phyloP scores from a whole-genome alignment of 2,113 vertebrate genomes.

The Myotis davidii region DNA sequence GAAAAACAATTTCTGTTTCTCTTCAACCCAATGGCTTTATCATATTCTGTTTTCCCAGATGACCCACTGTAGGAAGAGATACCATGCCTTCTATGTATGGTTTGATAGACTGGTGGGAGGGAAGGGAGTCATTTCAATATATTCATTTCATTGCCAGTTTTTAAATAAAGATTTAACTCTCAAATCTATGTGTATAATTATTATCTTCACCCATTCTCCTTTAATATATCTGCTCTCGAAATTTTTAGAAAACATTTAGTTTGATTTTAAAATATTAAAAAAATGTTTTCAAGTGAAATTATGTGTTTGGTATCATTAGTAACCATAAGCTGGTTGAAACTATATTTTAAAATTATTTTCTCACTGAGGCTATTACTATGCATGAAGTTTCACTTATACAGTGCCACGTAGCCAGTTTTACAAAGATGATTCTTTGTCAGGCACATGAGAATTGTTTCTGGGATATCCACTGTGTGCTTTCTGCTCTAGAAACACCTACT shows the following conservation, averaged over 20 bases:
- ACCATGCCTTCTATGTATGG: fast-evolving
- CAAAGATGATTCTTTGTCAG: background rate
- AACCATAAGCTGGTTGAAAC: background rate
- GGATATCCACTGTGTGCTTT: background rate
- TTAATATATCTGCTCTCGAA: background rate
- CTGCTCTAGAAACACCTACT: background rate
- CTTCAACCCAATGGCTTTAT: fast-evolving
- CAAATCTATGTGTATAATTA: background rate
- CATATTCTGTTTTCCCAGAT: background rate
- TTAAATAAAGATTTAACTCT: background rate
- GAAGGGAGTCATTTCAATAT: background rate
- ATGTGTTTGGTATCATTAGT: background rate
- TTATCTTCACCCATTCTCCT: background rate
- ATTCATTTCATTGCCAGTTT: background rate
- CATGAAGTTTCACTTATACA: background rate
- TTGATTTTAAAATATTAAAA: background rate
- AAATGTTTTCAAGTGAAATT: background rate
- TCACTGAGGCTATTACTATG: background rate
- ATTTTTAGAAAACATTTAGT: background rate
- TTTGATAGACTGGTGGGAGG: background rate
- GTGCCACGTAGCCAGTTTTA: background rate
- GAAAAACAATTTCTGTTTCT: background rate
- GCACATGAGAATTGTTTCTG: background rate
- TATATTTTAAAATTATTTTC: background rate
- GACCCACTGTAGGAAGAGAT: background rate